Base-by-base conservation (phyloP, 2,797 vertebrate species). In the Gouania willdenowi region DNA sequence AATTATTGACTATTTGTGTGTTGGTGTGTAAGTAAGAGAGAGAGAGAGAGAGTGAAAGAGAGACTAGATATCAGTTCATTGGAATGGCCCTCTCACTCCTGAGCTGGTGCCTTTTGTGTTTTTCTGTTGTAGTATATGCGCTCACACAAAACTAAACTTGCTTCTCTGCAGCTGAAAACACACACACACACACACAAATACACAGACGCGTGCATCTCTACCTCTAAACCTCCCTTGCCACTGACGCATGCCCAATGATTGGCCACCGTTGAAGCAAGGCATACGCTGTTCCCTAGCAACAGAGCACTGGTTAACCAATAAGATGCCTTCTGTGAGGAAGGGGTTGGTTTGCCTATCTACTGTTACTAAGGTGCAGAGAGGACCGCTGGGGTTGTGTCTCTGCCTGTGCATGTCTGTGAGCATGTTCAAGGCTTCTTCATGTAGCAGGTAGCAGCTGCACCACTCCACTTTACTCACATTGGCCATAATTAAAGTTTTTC, bases 281-380 rank as follows among this genome's bases (percentile, higher is more conserved):
- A 79, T 86, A 84, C 83, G 68, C 77, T 90, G 91, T 92, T 89
- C 66, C 92, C 84, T 92, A 92, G 93, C 92, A 93, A 95, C 92
- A 82, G 87, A 88, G 79, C 27, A 25, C 51, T 49, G 71, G 75
- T 63, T 66, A 91, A 87, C 91, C 90, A 88, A 92, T 83, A 73
- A 63, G 53, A 74, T 29, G 66, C 71, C 75, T 56, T 82, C 61
- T 57, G 77, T 64, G 41, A 81, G 79, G 79, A 84, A 81, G 74
- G 67, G 77, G 76, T 71, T 68, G 70, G 77, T 79, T 81, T 83
- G 70, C 80, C 71, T 71, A 65, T 83, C 69, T 80, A 83, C 86
- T 87, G 87, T 91, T 91, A 89, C 89, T 87, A 91, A 86, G 89
- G 88, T 85, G 65, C 55, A 76, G 65, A 48, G 67, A 75, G 76